phyloP scores from a whole-genome alignment of 92 coral and sea anemone genomes.

The Phenganax marumi region DNA sequence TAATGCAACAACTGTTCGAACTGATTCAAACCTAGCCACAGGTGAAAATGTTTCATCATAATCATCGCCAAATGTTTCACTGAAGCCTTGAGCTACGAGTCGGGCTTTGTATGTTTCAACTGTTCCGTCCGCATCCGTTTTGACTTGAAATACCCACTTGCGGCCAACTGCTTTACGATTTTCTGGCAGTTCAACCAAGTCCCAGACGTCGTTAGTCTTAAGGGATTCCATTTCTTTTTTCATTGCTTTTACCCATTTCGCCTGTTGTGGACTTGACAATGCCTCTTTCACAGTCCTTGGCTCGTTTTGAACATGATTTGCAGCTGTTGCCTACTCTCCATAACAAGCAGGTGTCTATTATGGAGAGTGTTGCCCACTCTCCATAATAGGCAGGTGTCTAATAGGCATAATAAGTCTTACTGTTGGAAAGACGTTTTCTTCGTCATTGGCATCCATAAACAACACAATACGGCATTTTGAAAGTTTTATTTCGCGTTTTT shows the following conservation, averaged over 20 bases:
- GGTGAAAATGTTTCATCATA: too few relatives aligned
- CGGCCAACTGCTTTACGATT: constrained; percentile 53
- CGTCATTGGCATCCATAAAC: too few relatives aligned
- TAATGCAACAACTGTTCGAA: not conserved
- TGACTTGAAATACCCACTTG: constrained; percentile 51
- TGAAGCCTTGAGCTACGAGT: not conserved
- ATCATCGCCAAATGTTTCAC: not conserved
- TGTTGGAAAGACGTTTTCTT: too few relatives aligned
- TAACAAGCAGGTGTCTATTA: constrained; percentile 40
- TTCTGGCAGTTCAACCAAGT: constrained; percentile 49
- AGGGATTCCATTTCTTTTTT: not conserved
- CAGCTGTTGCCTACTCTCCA: constrained; percentile 57
- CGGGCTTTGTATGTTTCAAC: not conserved
- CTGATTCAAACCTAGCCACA: not conserved
- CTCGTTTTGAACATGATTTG: too few relatives aligned
- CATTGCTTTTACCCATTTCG: not conserved
- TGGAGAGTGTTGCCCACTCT: too few relatives aligned
- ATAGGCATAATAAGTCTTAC: too few relatives aligned
- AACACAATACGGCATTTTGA: too few relatives aligned
- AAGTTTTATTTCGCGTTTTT: too few relatives aligned
- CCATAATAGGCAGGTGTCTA: too few relatives aligned
- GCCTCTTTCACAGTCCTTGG: too few relatives aligned
- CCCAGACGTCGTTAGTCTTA: constrained; percentile 58
- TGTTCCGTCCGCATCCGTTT: constrained; percentile 7
- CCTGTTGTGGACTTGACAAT: not conserved